phyloP scores from a whole-genome alignment of 1,140 invertebrate species.

The Latrodectus geometricus region DNA sequence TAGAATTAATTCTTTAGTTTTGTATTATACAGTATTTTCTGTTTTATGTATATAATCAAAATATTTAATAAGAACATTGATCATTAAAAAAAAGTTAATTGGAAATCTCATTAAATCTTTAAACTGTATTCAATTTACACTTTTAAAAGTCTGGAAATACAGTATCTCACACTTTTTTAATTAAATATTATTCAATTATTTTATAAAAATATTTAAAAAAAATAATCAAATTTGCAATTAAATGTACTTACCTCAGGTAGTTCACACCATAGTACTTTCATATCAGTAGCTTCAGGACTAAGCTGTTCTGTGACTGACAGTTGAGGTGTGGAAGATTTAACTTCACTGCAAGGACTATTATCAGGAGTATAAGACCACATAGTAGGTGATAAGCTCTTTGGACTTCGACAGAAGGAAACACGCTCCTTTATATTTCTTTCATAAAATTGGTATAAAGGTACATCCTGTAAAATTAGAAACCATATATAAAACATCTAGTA shows the following conservation, averaged over 20 bases:
- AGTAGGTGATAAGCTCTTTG: conserved; percentile 44
- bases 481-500: too few relatives aligned
- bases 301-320: conserved; percentile 53
- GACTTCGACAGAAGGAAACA: conserved; percentile 62
- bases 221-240: too few relatives aligned
- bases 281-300: conserved; percentile 52
- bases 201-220: too few relatives aligned
- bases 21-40: too few relatives aligned
- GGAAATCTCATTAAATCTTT: neutral
- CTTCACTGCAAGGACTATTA: neutral
- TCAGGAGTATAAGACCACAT: conserved; percentile 19
- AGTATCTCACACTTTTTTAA: too few relatives aligned
- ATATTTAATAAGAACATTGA: too few relatives aligned
- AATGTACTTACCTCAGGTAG: conserved; percentile 85
- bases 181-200: too few relatives aligned
- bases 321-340: neutral
- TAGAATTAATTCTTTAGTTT: too few relatives aligned
- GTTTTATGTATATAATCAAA: too few relatives aligned
- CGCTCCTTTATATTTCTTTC: conserved; percentile 81
- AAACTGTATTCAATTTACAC: too few relatives aligned
- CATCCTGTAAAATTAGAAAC: conserved; percentile 71
- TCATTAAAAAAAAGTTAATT: too few relatives aligned
- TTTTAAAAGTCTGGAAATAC: too few relatives aligned
- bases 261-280: conserved; percentile 84
- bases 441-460: conserved; percentile 92